Conservation (phyloP, 1,140 invertebrate species). For the Dolichoris vasculosae region DNA sequence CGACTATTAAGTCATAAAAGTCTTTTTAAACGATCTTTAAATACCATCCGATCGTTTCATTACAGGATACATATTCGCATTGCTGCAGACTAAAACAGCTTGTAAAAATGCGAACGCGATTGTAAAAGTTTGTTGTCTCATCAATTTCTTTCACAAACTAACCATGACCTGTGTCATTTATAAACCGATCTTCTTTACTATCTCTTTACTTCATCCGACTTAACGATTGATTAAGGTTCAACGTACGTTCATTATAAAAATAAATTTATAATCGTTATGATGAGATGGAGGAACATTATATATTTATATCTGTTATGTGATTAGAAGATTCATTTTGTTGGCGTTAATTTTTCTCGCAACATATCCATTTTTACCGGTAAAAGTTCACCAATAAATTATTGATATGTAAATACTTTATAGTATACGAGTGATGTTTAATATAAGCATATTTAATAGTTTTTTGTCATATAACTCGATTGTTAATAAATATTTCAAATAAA, state of each 20-base stretch:
- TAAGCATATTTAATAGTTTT: too few species aligned
- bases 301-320: too few species aligned
- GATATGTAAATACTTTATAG: too few species aligned
- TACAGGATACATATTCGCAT: not conserved
- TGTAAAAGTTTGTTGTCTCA: not conserved
- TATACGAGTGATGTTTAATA: too few species aligned
- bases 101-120: conserved; percentile 9
- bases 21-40: conserved; percentile 23
- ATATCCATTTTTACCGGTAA: too few species aligned
- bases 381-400: too few species aligned
- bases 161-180: conserved; percentile 16
- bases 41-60: not conserved
- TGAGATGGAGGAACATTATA: too few species aligned
- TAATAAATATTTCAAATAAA: too few species aligned
- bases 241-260: not conserved
- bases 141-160: not conserved
- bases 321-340: too few species aligned
- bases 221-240: not conserved
- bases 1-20: not conserved
- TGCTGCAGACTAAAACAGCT: not conserved
- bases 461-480: too few species aligned
- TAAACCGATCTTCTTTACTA: not conserved
- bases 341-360: too few species aligned
- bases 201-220: not conserved
- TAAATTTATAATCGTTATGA: too few species aligned